Evolutionary conservation across 2,888 invertebrate genomes (phyloP), one percentile per base, ranked within the genome.

Genomic region (Fissipunctia ypsillon): DNA sequence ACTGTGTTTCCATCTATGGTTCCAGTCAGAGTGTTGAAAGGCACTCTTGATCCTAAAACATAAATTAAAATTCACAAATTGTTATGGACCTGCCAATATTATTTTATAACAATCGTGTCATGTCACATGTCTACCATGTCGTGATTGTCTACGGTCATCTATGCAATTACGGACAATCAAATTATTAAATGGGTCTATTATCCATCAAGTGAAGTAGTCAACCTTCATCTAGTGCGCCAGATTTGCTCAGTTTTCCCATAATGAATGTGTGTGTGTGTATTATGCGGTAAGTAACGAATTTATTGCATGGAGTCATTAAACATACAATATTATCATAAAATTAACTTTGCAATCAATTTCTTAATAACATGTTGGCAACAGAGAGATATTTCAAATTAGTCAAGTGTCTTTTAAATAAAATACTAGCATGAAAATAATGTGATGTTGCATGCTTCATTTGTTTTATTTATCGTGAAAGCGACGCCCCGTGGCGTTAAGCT

Each of bases 1-100:
- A 99, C 98, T 3, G 99, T 99, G 91, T 99, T 99, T 66, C 97
- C 99, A 93, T 99, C 99, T 52, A 99, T 96, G 35, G 98, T 97
- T 43, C 98, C 98, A 5, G 99, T 99, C 48, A 99, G 95, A 1
- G 98, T 98, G 93, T 99, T 99, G 95, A 98, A 99, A 72, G 98
- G 98, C 71, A 97, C 96, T 87, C 98, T 97, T 38, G 98, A 98
- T 73, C 98, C 98, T 98, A 90, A 93, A 73, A 81, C 54, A 85
- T 50, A 66, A 60, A 76, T 76, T 66, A 35, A 67, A 38, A 28
- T 59, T 61, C 19, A 78, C 61, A n/a, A 59, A 64, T 61, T 45
- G 12, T 50, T 65, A 63, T 9, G 57, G 48, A 64, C 52, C 71
- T 31, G 69, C 67, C 45, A 68, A 76, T 77, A 78, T 80, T 76